Percentiles rank a stretch among this genome's conserved stretches.
Evolutionary conservation across 1,140 invertebrate genomes (phyloP).

Genomic region (Coenobita brevimanus): DNA sequence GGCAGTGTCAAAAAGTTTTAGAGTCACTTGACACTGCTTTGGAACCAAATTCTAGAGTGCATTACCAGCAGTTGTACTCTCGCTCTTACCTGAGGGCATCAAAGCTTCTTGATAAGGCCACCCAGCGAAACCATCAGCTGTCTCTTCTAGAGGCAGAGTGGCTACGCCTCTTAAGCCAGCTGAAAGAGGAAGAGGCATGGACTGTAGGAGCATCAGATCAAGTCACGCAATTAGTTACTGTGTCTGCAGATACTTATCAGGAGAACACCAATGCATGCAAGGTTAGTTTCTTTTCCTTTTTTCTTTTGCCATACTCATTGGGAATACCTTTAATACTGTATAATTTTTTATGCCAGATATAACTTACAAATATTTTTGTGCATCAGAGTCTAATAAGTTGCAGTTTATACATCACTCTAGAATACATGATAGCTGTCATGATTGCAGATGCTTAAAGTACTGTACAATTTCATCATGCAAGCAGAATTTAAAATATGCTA

Average conservation of each 20-base stretch:
- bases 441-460: no score
- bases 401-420: no score
- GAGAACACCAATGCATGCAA: conserved; percentile 88
- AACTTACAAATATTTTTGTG: no score
- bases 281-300: no score
- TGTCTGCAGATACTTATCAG: conserved; percentile 86
- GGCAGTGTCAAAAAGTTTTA: conserved; percentile 85
- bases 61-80: conserved; percentile 84
- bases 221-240: conserved; percentile 83
- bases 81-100: conserved; percentile 83
- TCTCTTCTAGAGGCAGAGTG: conserved; percentile 86
- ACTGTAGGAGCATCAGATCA: conserved; percentile 85
- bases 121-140: conserved; percentile 85
- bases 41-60: conserved; percentile 83
- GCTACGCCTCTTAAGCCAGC: conserved; percentile 81
- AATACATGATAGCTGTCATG: no score
- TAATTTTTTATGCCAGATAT: no score
- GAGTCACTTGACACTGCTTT: conserved; percentile 89
- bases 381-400: no score
- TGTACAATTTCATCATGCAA: no score
- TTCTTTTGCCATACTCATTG: no score
- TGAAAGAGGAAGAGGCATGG: conserved; percentile 88
- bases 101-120: conserved; percentile 84
- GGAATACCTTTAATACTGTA: no score
- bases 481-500: no score